phyloP scores from a whole-genome alignment of 2,113 vertebrate species.

The Papio anubis region DNA sequence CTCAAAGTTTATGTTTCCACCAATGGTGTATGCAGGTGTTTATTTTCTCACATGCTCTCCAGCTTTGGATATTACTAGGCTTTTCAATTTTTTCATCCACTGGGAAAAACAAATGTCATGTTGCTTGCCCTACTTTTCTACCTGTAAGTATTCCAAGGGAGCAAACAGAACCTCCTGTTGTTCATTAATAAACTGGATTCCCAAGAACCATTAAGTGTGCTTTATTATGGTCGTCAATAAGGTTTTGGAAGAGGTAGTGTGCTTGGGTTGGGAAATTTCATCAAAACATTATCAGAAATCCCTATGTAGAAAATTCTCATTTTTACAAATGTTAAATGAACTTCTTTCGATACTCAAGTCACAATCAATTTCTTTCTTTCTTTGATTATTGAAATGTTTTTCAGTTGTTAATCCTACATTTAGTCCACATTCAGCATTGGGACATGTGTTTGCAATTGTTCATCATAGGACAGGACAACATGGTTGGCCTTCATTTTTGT shows the following conservation, averaged over 20 bases:
- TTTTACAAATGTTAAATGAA: conserved; percentile 52
- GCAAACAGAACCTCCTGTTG: conserved; percentile 33
- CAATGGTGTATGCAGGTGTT: not conserved
- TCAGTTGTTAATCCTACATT: conserved; percentile 33
- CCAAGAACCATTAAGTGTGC: conserved; percentile 30
- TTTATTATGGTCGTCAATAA: conserved; percentile 49
- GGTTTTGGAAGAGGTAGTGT: conserved; percentile 29
- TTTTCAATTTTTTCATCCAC: conserved; percentile 32
- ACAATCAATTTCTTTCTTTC: conserved; percentile 43
- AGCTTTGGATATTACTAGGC: conserved; percentile 27
- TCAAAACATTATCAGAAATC: conserved; percentile 36
- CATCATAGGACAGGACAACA: not conserved
- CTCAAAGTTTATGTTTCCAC: conserved; percentile 16
- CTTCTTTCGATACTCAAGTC: conserved; percentile 41
- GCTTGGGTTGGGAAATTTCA: conserved; percentile 52
- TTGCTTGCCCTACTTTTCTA: conserved; percentile 55
- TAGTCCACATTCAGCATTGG: not conserved
- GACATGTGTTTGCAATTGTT: conserved; percentile 63
- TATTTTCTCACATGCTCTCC: conserved; percentile 36
- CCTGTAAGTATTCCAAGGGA: conserved; percentile 56
- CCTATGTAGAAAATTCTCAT: conserved; percentile 57
- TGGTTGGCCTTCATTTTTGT: conserved; percentile 51
- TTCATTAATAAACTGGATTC: conserved; percentile 55
- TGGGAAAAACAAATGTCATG: conserved; percentile 53
- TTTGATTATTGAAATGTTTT: conserved; percentile 54